Evolutionary conservation across 2,113 vertebrate species (phyloP).

Genomic region (Myotis davidii): DNA sequence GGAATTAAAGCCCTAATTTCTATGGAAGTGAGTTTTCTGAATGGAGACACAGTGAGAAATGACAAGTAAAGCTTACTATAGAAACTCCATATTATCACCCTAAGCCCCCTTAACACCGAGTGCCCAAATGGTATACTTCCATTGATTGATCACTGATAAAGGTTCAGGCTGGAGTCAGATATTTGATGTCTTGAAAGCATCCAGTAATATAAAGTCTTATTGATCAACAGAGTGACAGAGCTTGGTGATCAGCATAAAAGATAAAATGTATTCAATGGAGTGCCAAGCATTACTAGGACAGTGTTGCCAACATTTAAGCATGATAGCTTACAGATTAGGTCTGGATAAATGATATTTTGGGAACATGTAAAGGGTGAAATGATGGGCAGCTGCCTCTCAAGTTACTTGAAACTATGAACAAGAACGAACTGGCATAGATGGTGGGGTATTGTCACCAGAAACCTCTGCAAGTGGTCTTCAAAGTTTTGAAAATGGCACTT

Average conservation of each 20-base stretch:
- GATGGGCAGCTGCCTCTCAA: background rate
- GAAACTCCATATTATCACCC: background rate
- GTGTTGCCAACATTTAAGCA: background rate
- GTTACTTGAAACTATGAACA: background rate
- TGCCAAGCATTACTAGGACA: background rate
- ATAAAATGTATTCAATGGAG: background rate
- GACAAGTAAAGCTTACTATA: background rate
- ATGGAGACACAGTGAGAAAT: background rate
- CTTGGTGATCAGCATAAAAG: background rate
- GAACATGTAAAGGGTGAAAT: background rate
- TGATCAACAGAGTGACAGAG: background rate
- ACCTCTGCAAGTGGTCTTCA: background rate
- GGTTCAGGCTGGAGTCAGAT: background rate
- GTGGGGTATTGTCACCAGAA: background rate
- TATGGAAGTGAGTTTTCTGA: background rate
- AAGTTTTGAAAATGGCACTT: background rate
- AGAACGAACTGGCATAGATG: background rate
- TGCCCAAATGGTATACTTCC: background rate
- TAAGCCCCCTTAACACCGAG: background rate
- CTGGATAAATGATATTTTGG: background rate
- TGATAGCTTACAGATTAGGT: background rate
- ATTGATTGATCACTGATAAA: background rate
- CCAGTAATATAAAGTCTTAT: background rate
- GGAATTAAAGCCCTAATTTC: background rate
- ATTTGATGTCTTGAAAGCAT: background rate